Evolutionary conservation across 2,888 invertebrate genomes (phyloP).

Genomic region (Ochropleura leucogaster): DNA sequence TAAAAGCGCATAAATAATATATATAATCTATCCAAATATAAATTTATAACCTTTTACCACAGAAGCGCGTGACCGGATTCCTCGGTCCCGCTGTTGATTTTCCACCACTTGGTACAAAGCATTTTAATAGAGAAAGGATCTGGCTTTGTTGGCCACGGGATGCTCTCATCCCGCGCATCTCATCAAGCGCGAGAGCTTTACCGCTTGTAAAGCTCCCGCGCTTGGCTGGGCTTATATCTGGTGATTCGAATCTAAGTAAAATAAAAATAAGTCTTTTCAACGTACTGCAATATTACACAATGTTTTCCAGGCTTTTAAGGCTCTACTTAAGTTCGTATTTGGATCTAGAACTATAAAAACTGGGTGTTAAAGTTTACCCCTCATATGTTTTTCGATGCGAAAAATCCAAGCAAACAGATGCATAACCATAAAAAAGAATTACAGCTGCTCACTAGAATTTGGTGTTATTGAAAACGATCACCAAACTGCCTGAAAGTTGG

Average conservation of each 20-base stretch:
- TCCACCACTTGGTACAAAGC: constrained; percentile 32
- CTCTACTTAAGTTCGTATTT: background rate
- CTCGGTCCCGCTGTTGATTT: constrained; percentile 33
- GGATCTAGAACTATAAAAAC: background rate
- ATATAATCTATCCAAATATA: constrained; percentile 19
- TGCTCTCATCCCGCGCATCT: background rate
- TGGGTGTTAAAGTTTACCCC: background rate
- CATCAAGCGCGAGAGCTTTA: background rate
- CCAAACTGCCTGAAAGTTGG: constrained; percentile 57
- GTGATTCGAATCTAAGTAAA: constrained; percentile 21
- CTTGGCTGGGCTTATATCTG: constrained; percentile 24
- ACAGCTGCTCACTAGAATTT: constrained; percentile 52
- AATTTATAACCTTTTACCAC: constrained; percentile 1
- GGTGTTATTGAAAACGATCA: constrained; percentile 65
- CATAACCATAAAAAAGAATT: constrained; percentile 53
- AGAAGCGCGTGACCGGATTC: constrained; percentile 9
- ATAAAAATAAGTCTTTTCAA: constrained; percentile 25
- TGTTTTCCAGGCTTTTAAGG: background rate
- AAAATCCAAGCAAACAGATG: constrained; percentile 31
- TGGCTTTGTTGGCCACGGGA: constrained; percentile 34
- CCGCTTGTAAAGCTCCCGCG: constrained; percentile 6
- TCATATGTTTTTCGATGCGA: constrained; percentile 2
- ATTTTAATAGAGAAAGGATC: constrained; percentile 44
- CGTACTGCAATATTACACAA: background rate
- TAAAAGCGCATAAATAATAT: constrained; percentile 7